These are phyloP conservation scores for Epistrophe grossulariae DNA, from an alignment of 2,888 invertebrate species.

Conservation along the genomic window DNA sequence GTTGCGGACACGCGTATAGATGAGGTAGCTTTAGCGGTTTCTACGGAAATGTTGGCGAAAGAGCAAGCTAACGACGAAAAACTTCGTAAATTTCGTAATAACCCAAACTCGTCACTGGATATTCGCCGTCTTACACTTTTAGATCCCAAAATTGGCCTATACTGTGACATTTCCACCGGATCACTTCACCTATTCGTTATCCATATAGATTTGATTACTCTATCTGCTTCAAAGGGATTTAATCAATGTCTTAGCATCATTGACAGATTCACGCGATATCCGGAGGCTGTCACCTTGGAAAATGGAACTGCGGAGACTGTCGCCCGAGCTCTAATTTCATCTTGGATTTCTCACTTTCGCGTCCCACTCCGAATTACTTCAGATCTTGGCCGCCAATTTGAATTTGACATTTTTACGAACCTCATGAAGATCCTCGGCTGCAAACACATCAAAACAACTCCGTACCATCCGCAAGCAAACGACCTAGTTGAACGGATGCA, in stretches of 20 bases:
- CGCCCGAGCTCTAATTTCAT: slow-evolving; percentile 45
- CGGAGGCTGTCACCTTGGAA: slow-evolving; percentile 33
- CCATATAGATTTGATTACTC: not conserved
- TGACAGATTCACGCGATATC: slow-evolving; percentile 43
- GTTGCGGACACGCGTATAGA: slow-evolving; percentile 19
- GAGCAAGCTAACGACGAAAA: not conserved
- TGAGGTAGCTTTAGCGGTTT: not conserved
- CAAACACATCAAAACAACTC: slow-evolving; percentile 34
- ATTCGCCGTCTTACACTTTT: not conserved
- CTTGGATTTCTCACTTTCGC: slow-evolving; percentile 83
- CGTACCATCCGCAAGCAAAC: slow-evolving; percentile 77
- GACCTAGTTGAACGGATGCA: slow-evolving; percentile 81
- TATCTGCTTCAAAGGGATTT: slow-evolving; percentile 24
- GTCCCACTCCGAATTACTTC: slow-evolving; percentile 80
- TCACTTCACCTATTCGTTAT: not conserved
- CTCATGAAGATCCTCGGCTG: slow-evolving; percentile 47
- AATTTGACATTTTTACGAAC: slow-evolving; percentile 45
- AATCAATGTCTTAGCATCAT: slow-evolving; percentile 37
- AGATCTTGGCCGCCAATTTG: slow-evolving; percentile 74
- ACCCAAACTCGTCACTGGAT: slow-evolving; percentile 6
- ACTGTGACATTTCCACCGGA: not conserved
- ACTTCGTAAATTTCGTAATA: not conserved
- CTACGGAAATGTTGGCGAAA: not conserved
- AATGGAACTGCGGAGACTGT: slow-evolving; percentile 59
- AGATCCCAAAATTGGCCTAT: not conserved